phyloP scores from a whole-genome alignment of 1,140 invertebrate species.

The Oscheius sp. region DNA sequence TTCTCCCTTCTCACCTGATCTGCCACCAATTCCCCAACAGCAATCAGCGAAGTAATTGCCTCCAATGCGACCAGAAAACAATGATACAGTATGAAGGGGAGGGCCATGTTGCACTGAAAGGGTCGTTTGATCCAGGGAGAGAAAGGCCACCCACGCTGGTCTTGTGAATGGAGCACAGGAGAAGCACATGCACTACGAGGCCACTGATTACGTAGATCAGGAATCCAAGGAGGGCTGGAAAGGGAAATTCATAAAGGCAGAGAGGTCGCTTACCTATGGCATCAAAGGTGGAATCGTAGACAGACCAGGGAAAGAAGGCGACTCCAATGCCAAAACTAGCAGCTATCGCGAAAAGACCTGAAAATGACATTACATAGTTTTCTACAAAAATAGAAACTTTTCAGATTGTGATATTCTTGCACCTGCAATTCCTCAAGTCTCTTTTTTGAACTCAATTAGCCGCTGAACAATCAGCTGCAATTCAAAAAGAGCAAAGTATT shows the following conservation, averaged over 20 bases:
- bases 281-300: background rate
- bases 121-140: background rate
- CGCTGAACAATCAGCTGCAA: no score
- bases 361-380: background rate
- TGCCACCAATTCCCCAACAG: background rate
- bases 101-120: background rate
- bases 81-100: constrained; percentile 1
- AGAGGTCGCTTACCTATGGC: background rate
- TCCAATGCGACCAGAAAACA: constrained; percentile 5
- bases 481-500: no score
- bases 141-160: background rate
- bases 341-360: background rate
- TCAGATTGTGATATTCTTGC: no score
- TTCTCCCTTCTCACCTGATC: constrained; percentile 4
- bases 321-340: background rate
- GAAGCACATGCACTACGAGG: background rate
- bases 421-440: no score
- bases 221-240: background rate
- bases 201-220: background rate
- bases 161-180: background rate
- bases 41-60: constrained; percentile 1
- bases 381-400: background rate
- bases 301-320: background rate
- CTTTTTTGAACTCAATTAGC: no score
- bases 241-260: background rate